These are phyloP conservation scores for Apotomis betuletana DNA, from an alignment of 2,888 invertebrate genomes.

Conservation along the genomic window DNA sequence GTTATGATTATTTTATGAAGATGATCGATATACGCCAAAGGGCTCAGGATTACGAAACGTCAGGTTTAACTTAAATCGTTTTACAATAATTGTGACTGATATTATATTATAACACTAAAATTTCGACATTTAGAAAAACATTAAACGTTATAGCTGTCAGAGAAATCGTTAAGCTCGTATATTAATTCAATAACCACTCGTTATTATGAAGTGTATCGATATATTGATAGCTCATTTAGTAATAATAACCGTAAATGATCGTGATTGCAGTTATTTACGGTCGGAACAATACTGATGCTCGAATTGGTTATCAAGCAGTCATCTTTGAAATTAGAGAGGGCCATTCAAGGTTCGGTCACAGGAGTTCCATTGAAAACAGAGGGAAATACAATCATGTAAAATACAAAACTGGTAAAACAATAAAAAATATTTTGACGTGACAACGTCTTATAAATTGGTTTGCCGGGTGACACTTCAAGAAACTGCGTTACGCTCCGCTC, in stretches of 20 bases:
- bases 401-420: too few species aligned
- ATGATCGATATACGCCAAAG: neutral
- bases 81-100: too few species aligned
- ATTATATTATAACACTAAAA: neutral
- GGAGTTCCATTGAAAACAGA: slow-evolving; percentile 42
- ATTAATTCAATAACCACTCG: slow-evolving; percentile 11
- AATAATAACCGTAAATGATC: slow-evolving; percentile 34
- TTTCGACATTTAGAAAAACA: neutral
- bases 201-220: slow-evolving; percentile 20
- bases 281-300: slow-evolving; percentile 51
- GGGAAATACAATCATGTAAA: neutral
- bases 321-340: slow-evolving; percentile 61
- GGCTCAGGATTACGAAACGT: neutral
- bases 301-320: slow-evolving; percentile 53
- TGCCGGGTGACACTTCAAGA: too few species aligned
- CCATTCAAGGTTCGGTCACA: slow-evolving; percentile 53
- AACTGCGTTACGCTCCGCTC: too few species aligned
- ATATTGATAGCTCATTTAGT: slow-evolving; percentile 29
- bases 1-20: slow-evolving; percentile 22
- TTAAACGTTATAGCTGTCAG: neutral
- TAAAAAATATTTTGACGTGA: too few species aligned
- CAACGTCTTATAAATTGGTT: too few species aligned
- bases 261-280: slow-evolving; percentile 40
- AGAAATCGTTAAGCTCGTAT: neutral
- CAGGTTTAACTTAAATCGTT: neutral